Conservation (phyloP, 2,797 vertebrate genomes). For the Micrastur ruficollis region DNA sequence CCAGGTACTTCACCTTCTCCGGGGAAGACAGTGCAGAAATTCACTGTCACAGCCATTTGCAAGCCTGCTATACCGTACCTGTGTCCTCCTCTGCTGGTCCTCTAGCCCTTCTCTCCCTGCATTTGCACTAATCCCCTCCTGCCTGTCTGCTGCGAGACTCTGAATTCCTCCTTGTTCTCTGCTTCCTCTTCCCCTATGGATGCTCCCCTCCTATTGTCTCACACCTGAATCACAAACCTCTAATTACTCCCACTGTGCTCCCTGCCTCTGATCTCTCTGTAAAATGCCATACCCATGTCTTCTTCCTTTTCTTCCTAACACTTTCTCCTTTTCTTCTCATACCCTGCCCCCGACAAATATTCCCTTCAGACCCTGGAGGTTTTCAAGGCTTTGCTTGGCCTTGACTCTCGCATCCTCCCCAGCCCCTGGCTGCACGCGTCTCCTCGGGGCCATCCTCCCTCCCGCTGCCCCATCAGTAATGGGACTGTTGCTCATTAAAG, state of each 20-base stretch:
- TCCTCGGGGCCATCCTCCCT: neutral
- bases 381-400: neutral
- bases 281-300: neutral
- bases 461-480: neutral
- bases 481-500: neutral
- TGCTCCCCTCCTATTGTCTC: neutral
- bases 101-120: neutral
- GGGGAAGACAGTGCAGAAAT: neutral
- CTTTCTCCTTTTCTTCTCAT: neutral
- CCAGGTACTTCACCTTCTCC: neutral
- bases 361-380: neutral
- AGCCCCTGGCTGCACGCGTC: neutral
- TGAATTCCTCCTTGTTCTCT: neutral
- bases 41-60: neutral
- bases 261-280: neutral
- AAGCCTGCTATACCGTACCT: neutral
- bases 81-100: neutral
- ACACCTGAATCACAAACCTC: neutral
- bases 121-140: neutral
- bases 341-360: neutral
- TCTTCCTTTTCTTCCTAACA: neutral
- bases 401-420: neutral
- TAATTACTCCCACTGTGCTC: conserved; percentile 30
- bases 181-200: neutral
- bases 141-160: neutral